Evolutionary conservation across 2,888 invertebrate genomes (phyloP), one percentile per base, ranked within the genome.

Genomic region (Seira sanloemensis): DNA sequence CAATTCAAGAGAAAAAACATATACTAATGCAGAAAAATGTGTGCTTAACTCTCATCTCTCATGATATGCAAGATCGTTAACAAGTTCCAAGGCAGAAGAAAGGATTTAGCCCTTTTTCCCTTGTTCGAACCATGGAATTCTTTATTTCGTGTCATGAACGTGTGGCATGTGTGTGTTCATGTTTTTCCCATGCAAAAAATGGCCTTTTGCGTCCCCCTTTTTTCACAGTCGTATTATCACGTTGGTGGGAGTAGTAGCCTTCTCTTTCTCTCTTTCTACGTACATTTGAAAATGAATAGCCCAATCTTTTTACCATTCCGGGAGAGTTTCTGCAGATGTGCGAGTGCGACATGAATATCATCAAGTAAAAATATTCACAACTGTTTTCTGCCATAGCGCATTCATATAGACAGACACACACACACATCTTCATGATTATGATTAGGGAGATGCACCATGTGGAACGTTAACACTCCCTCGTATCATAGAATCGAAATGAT

Each of bases 371-470:
- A 37, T 37, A 37, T 37, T 37, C 37, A 37, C 37, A 37, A 37
- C 37, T 37, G 37, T 37, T 37, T 37, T 37, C 37, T 37, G 37
- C 5, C 4, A 7, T 7, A 37, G 37, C 12, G 12, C 37, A 37
- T 37, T 7, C 37, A 37, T 37, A 7, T 12, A 37, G 37, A 37
- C 37, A 37, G 37, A 37, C 4, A 12, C 12, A 4, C 37, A 37
- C 37, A 37, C 4, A 37, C 4, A 37, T 37, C 4, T 37, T 37
- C 37, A 37, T 37, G 37, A 37, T 37, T 37, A 37, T 37, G 37
- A 37, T 37, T 37, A 37, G 37, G 5, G n/a, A n/a, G 77, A 77
- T 68, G 68, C 77, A 77, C 67, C 77, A 77, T 67, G 67, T 77
- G 77, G 77, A 68, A 68, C 46, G 77, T 5, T 24, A 23, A 25